phyloP scores from a whole-genome alignment of 2,797 vertebrate genomes.

The Cossypha polioptera region DNA sequence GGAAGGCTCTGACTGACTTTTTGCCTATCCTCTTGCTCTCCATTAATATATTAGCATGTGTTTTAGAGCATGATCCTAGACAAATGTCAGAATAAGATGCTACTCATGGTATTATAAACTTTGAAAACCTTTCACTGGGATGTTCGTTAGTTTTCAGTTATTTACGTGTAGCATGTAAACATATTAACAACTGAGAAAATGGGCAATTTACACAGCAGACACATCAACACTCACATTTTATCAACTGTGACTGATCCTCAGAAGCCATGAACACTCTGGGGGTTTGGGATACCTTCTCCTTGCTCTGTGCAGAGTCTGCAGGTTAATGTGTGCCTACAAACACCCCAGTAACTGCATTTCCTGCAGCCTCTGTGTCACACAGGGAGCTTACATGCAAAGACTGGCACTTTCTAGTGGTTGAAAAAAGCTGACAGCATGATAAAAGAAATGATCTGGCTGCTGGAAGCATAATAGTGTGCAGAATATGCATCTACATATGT shows the following conservation, averaged over 20 bases:
- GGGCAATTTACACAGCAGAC: not conserved
- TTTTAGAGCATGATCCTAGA: not conserved
- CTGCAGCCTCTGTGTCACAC: not conserved
- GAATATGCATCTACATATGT: conserved; percentile 51
- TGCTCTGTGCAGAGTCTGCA: accelerated
- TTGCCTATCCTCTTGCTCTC: not conserved
- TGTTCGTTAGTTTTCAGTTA: not conserved
- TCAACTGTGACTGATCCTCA: not conserved
- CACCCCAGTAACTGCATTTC: not conserved
- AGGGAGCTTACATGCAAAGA: accelerated
- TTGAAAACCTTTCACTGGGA: not conserved
- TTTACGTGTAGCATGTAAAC: accelerated
- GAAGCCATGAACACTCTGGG: not conserved
- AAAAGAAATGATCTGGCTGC: not conserved
- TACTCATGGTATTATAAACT: not conserved
- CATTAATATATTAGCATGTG: not conserved
- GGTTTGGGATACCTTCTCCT: not conserved
- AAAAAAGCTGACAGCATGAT: not conserved
- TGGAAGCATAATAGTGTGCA: conserved; percentile 1
- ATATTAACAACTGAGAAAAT: not conserved
- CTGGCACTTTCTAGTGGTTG: not conserved
- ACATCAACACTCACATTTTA: not conserved
- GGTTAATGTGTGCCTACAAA: not conserved
- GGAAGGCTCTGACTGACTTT: not conserved
- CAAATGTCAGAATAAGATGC: not conserved